phyloP scores from a whole-genome alignment of 2,888 invertebrate species.

The Hypselothyrea guttata region DNA sequence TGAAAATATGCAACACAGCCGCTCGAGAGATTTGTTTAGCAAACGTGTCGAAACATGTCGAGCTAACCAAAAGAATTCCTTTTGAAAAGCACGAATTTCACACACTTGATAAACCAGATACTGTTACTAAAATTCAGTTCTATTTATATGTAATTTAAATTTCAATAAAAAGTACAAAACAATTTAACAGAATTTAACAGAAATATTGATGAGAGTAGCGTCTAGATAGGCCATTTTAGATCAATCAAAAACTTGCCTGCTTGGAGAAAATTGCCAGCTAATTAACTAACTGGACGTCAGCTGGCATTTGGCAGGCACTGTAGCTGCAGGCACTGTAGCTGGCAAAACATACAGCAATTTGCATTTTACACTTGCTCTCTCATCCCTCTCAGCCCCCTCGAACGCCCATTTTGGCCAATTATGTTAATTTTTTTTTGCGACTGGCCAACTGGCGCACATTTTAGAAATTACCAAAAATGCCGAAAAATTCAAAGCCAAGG shows the following conservation, averaged over 20 bases:
- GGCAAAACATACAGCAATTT: not conserved
- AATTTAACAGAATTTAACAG: too few species aligned
- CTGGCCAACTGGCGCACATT: constrained; percentile 61
- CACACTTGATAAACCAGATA: too few species aligned
- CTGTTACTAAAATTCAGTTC: too few species aligned
- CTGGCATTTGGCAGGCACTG: too few species aligned
- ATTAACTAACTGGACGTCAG: constrained; percentile 38
- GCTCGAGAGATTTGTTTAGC: constrained; percentile 14
- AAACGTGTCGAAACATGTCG: not conserved
- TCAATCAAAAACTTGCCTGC: not conserved
- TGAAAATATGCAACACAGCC: too few species aligned
- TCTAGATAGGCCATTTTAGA: constrained; percentile 12
- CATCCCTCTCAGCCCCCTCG: not conserved
- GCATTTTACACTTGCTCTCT: constrained; percentile 6
- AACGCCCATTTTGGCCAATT: constrained; percentile 41
- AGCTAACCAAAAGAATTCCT: too few species aligned
- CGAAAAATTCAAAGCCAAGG: constrained; percentile 59
- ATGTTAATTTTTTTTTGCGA: constrained; percentile 56
- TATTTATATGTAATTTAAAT: too few species aligned
- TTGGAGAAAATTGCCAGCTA: constrained; percentile 32
- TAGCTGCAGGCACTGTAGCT: too few species aligned
- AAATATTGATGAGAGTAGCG: too few species aligned
- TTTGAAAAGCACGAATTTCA: too few species aligned
- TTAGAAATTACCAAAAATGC: constrained; percentile 54
- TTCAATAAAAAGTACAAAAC: too few species aligned